phyloP scores from a whole-genome alignment of 2,113 vertebrate species.

The Eublepharis macularius region DNA sequence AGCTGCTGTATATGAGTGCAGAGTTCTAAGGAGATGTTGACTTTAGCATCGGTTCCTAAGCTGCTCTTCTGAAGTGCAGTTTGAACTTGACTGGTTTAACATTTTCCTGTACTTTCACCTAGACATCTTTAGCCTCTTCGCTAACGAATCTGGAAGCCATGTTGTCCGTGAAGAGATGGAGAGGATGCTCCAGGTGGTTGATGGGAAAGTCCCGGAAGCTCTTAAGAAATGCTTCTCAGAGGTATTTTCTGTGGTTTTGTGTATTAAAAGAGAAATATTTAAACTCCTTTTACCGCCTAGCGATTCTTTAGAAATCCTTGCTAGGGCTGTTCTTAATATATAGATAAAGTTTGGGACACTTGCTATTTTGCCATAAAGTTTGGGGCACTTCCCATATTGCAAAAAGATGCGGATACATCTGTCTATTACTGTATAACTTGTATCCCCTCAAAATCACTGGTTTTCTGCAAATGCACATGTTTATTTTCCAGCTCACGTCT shows the following conservation, averaged over 20 bases:
- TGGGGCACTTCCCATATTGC: background rate
- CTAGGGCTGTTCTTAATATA: too few species aligned
- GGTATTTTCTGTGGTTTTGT: slow-evolving; percentile 73
- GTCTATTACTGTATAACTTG: background rate
- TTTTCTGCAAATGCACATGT: too few species aligned
- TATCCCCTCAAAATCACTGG: background rate
- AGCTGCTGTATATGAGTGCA: background rate
- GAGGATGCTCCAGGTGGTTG: slow-evolving; percentile 89
- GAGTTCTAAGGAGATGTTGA: too few species aligned
- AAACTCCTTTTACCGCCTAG: background rate
- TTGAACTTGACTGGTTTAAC: background rate
- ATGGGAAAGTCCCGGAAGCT: slow-evolving; percentile 90
- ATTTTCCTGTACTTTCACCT: slow-evolving; percentile 29
- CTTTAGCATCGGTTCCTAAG: background rate
- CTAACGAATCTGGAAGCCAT: slow-evolving; percentile 92
- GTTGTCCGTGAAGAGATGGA: slow-evolving; percentile 95
- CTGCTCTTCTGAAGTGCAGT: background rate
- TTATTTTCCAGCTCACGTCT: too few species aligned
- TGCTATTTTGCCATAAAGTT: background rate
- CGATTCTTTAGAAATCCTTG: too few species aligned
- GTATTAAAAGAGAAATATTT: too few species aligned
- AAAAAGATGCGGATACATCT: background rate
- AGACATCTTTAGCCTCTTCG: slow-evolving; percentile 99
- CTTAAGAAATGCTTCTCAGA: slow-evolving; percentile 94
- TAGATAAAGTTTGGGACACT: too few species aligned